phyloP scores from a whole-genome alignment of 2,888 invertebrate genomes.

The Drosophila trichaetosa region DNA sequence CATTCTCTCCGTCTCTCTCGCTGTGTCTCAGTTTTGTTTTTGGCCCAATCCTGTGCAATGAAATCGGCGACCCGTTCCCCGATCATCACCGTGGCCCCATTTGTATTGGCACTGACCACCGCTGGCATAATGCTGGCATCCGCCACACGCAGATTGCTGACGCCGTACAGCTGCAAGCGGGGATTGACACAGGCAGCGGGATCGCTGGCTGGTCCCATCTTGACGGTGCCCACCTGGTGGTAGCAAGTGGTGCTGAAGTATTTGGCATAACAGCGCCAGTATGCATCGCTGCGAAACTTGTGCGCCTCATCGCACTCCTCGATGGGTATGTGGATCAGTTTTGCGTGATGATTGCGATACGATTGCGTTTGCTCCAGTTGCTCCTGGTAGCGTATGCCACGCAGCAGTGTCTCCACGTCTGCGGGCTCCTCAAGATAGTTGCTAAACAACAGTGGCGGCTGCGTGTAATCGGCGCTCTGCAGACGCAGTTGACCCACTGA shows the following conservation, averaged over 20 bases:
- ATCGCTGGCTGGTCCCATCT: conserved; percentile 89
- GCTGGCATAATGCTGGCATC: conserved; percentile 93
- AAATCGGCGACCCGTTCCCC: conserved; percentile 91
- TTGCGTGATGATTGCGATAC: conserved; percentile 82
- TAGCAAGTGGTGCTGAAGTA: conserved; percentile 89
- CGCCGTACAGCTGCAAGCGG: conserved; percentile 88
- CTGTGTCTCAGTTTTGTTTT: no score
- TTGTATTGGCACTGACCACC: conserved; percentile 92
- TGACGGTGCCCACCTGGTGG: conserved; percentile 89
- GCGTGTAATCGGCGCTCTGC: conserved; percentile 86
- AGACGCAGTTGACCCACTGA: conserved; percentile 87
- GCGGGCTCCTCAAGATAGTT: conserved; percentile 88
- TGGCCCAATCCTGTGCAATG: conserved; percentile 75
- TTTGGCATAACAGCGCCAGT: conserved; percentile 89
- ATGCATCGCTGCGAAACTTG: conserved; percentile 81
- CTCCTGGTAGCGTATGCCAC: conserved; percentile 85
- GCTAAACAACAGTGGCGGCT: conserved; percentile 87
- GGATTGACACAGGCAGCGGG: conserved; percentile 89
- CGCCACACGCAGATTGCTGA: conserved; percentile 88
- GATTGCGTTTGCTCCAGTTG: conserved; percentile 84
- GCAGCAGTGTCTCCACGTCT: conserved; percentile 86
- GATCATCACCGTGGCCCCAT: conserved; percentile 94
- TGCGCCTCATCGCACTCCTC: conserved; percentile 71
- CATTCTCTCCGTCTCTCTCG: neutral
- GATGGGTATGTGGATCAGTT: conserved; percentile 68